These are phyloP conservation scores for Epinephelus awoara DNA, from an alignment of 2,797 vertebrate genomes.

Conservation along the genomic window DNA sequence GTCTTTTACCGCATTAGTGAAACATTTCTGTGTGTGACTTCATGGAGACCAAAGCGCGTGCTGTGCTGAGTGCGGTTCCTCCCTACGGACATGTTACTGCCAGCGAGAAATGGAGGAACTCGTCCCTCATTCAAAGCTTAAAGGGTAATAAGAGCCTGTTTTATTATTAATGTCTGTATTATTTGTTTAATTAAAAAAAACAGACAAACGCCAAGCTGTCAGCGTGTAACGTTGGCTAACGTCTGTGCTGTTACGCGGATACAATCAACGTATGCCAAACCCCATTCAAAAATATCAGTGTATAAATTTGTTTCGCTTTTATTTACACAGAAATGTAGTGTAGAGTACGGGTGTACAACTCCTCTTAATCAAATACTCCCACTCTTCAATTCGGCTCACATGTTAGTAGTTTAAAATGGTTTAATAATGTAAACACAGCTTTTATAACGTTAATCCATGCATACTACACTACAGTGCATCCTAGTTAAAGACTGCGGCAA, in stretches of 20 bases:
- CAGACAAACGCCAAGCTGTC: no score
- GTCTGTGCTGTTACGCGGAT: no score
- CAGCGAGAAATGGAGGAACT: slow-evolving; percentile 80
- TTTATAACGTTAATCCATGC: rapidly evolving
- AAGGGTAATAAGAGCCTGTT: slow-evolving; percentile 62
- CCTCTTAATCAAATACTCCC: background rate
- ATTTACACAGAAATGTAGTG: rapidly evolving
- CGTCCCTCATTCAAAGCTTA: slow-evolving; percentile 71
- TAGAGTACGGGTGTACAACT: rapidly evolving
- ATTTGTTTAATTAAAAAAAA: no score
- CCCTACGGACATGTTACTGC: slow-evolving; percentile 78
- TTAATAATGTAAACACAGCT: background rate
- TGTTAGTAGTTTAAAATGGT: background rate
- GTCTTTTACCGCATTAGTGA: background rate
- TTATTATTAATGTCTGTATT: background rate
- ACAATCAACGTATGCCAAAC: background rate
- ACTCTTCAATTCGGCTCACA: background rate
- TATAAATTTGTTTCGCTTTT: background rate
- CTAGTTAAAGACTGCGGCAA: no score
- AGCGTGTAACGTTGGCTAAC: no score
- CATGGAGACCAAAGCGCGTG: slow-evolving; percentile 69
- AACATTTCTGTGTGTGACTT: rapidly evolving
- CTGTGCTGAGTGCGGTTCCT: slow-evolving; percentile 65
- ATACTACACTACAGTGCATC: background rate
- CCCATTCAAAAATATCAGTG: background rate